Evolutionary conservation across 2,113 vertebrate genomes (phyloP), one percentile per base, ranked within the genome.

Genomic region (Arothron firmamentum): DNA sequence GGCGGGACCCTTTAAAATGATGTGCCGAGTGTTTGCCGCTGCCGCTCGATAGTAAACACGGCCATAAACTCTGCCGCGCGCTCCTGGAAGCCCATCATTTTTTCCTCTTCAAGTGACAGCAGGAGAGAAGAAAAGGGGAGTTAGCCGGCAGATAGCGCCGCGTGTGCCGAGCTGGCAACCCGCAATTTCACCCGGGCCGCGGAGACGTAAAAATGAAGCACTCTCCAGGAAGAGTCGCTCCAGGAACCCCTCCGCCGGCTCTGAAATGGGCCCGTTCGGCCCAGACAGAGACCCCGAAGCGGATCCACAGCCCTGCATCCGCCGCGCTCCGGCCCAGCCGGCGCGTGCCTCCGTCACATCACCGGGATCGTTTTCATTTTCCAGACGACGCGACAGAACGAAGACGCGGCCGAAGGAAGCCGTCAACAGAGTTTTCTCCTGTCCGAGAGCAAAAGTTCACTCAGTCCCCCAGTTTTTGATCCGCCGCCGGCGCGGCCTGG

Each of bases 201-300:
- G 56, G 62, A 79, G 76, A 80, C 58, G 56, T 58, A 53, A 79
- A 80, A 82, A 83, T 80, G 67, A 79, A 80, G 82, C 61, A 67
- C 77, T 65, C 48, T 47, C 18, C 65, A 79, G 73, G 75, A 82
- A 79, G 69, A 77, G 82, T 84, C 76, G 81, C 81, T 67, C 66
- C 21, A 68, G 75, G 61, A 80, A 55, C 74, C 73, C 73, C 78
- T 82, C 76, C 57, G 80, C 46, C 77, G 81, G 16, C 62, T 75
- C 56, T 67, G 80, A 87, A 87, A 76, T 83, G 85, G 88, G 83
- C 81, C 85, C 84, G 67, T 73, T 54, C 23, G 52, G 16, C 67
- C n/a, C 59, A 3, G 71, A 61, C 20, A 70, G 59, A 28, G 25
- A 6, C 6, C 25, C 25, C 25, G 1, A 28, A 28, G 25, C 25